phyloP scores from a whole-genome alignment of 2,113 vertebrate species.

The Sander lucioperca region DNA sequence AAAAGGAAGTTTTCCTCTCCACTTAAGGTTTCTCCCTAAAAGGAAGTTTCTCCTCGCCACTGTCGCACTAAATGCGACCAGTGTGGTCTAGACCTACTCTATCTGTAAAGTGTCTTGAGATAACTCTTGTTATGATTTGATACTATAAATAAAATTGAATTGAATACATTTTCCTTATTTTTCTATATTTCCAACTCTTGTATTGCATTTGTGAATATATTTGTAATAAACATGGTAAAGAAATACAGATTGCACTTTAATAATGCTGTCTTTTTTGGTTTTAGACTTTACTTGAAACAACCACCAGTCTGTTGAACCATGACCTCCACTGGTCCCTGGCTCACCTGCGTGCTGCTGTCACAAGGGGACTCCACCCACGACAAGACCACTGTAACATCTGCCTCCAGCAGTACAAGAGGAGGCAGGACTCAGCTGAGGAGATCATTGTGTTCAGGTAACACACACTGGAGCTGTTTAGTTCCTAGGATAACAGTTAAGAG shows the following conservation, averaged over 20 bases:
- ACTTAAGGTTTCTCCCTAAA: too few species aligned
- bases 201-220: background rate
- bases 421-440: slow-evolving; percentile 91
- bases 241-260: background rate
- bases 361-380: slow-evolving; percentile 92
- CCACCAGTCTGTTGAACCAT: slow-evolving; percentile 93
- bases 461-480: background rate
- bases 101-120: too few species aligned
- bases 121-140: too few species aligned
- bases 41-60: too few species aligned
- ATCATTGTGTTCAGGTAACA: slow-evolving; percentile 95
- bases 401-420: slow-evolving; percentile 94
- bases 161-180: too few species aligned
- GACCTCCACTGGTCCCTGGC: slow-evolving; percentile 99
- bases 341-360: slow-evolving; percentile 92
- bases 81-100: too few species aligned
- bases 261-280: slow-evolving; percentile 10
- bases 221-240: background rate
- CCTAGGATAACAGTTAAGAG: background rate
- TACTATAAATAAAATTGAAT: too few species aligned
- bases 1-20: too few species aligned
- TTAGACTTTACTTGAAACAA: slow-evolving; percentile 96
- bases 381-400: slow-evolving; percentile 96
- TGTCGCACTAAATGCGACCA: too few species aligned
- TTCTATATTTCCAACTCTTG: too few species aligned